Evolutionary conservation across 2,797 vertebrate species (phyloP).

Genomic region (Bradypodion pumilum): DNA sequence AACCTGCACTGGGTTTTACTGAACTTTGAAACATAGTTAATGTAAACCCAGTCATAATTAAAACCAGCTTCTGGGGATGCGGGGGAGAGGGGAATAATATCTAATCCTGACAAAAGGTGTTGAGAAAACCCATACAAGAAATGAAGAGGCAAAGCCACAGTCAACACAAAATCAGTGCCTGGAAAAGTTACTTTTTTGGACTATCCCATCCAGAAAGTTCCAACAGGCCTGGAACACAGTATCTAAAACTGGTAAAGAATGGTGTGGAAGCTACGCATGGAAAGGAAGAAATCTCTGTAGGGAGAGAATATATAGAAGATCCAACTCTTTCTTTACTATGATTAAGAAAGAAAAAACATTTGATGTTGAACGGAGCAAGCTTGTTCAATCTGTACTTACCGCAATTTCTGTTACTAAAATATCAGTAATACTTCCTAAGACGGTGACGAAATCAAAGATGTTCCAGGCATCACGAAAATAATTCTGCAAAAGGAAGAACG

Average conservation of each 20-base stretch:
- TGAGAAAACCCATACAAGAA: too few species aligned
- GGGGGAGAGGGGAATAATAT: neutral
- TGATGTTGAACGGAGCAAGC: slow-evolving; percentile 6
- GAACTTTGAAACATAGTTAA: too few species aligned
- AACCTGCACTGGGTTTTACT: too few species aligned
- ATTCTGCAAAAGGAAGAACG: slow-evolving; percentile 80
- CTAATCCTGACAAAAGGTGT: neutral
- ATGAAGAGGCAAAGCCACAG: neutral
- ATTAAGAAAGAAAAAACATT: neutral
- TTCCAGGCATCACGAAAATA: slow-evolving; percentile 98
- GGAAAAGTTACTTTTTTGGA: too few species aligned
- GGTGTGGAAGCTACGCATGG: neutral
- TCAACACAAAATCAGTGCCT: neutral
- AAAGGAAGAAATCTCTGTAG: neutral
- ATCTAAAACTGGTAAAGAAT: neutral
- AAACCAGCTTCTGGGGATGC: neutral
- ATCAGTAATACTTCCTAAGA: slow-evolving; percentile 98
- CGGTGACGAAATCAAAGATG: slow-evolving; percentile 97
- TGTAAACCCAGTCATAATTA: neutral
- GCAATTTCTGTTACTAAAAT: slow-evolving; percentile 98
- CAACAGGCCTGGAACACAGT: too few species aligned
- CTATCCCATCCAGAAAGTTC: too few species aligned
- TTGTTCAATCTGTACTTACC: slow-evolving; percentile 79
- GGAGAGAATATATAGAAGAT: neutral
- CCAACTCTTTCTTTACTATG: too few species aligned